phyloP scores from a whole-genome alignment of 2,113 vertebrate species.

The Apteryx mantelli region DNA sequence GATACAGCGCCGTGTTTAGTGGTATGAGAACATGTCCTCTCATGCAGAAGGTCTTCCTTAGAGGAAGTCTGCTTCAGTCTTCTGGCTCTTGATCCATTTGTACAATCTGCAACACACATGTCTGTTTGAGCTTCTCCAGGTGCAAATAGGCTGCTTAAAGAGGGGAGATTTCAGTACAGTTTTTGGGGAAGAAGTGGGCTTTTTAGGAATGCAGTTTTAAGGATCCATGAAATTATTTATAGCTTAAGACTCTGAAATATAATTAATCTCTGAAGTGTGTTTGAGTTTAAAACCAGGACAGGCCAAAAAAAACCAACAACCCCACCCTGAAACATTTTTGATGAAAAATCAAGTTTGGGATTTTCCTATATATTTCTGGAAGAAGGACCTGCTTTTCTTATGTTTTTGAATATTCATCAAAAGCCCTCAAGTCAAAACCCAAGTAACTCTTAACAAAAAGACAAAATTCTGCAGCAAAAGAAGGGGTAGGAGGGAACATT shows the following conservation, averaged over 20 bases:
- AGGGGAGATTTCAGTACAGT: background rate
- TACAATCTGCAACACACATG: background rate
- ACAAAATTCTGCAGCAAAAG: background rate
- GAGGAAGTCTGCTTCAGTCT: fast-evolving
- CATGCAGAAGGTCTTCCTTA: background rate
- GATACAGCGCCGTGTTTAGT: fast-evolving
- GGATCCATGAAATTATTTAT: background rate
- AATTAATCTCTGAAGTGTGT: background rate
- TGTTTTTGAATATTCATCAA: background rate
- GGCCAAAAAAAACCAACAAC: background rate
- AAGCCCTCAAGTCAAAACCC: conserved; percentile 17
- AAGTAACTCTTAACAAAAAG: conserved; percentile 14
- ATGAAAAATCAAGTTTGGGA: background rate
- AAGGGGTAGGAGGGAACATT: conserved; percentile 6
- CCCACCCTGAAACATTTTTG: background rate
- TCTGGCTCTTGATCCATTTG: fast-evolving
- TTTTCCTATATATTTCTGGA: background rate
- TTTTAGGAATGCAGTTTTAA: background rate
- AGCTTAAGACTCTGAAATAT: background rate
- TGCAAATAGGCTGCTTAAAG: background rate
- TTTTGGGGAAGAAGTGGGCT: background rate
- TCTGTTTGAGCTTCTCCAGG: background rate
- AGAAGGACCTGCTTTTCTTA: background rate
- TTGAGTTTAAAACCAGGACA: background rate
- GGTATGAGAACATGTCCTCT: background rate